Conservation (phyloP, 2,888 invertebrate species). For the Stenoptilia bipunctidactyla region DNA sequence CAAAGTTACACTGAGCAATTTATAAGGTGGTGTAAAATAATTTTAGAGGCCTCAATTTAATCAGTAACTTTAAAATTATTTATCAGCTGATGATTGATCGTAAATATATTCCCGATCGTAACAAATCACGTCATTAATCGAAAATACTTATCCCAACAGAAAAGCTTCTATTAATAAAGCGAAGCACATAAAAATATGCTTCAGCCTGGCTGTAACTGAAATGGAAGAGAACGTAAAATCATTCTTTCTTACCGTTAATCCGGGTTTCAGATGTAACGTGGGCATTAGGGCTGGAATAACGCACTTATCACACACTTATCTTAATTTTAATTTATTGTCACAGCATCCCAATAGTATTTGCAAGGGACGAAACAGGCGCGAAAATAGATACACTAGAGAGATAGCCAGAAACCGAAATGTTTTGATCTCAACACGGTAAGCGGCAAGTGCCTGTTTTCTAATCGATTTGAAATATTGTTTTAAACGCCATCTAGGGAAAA, state of each 20-base stretch:
- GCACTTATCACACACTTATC: not conserved
- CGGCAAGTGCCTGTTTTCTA: constrained; percentile 14
- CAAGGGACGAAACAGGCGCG: constrained; percentile 39
- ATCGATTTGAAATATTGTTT: not conserved
- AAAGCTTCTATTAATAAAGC: constrained; percentile 29
- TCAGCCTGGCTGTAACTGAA: constrained; percentile 8
- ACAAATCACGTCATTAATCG: no score
- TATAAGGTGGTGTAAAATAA: no score
- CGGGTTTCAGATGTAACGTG: constrained; percentile 61
- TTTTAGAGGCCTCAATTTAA: no score
- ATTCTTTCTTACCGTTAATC: constrained; percentile 53
- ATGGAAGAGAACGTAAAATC: constrained; percentile 14
- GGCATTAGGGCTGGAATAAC: constrained; percentile 41
- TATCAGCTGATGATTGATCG: no score
- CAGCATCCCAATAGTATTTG: constrained; percentile 20
- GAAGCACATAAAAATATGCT: constrained; percentile 28
- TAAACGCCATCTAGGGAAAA: not conserved
- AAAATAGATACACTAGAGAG: constrained; percentile 42
- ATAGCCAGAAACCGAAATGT: constrained; percentile 39
- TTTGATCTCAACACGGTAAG: constrained; percentile 49
- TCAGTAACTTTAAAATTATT: no score
- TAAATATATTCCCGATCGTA: no score
- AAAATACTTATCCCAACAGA: no score
- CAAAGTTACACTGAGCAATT: no score
- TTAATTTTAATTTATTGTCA: no score